A percentile compares a stretch with the other conserved stretches of the same genome.
These are phyloP conservation scores for Gallinago media DNA, from an alignment of 2,113 vertebrate species.

Conservation along the genomic window DNA sequence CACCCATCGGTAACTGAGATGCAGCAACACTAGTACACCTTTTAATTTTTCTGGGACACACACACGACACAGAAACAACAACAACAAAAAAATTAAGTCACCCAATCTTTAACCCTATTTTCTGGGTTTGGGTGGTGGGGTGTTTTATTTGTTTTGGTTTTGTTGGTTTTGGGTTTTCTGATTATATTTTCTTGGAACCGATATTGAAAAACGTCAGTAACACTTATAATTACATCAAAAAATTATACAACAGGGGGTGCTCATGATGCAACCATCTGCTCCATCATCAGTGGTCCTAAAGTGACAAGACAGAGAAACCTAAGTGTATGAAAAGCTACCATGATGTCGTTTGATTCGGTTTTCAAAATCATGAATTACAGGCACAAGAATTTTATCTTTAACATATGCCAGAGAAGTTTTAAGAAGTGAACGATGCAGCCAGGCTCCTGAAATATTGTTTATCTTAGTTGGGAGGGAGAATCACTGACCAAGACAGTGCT, in stretches of 20 bases:
- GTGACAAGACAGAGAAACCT: neutral
- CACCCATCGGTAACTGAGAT: neutral
- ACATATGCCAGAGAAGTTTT: constrained; percentile 22
- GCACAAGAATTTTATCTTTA: constrained; percentile 33
- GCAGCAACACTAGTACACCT: neutral
- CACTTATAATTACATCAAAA: neutral
- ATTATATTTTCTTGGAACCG: neutral
- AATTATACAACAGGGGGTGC: neutral
- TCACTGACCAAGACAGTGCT: neutral
- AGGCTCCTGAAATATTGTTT: constrained; percentile 40
- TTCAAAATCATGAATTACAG: constrained; percentile 7
- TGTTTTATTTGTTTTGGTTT: neutral
- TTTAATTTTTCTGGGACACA: too few species aligned
- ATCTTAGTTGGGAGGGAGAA: neutral
- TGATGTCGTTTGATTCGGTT: constrained; percentile 10
- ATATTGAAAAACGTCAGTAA: neutral
- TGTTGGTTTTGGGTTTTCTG: neutral
- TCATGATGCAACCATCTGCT: neutral
- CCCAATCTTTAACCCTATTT: fast-evolving
- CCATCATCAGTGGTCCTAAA: neutral
- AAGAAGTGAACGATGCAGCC: constrained; percentile 9
- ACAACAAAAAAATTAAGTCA: neutral
- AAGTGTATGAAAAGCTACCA: neutral
- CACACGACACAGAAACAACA: neutral
- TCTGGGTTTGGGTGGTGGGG: neutral